Evolutionary conservation across 2,113 vertebrate genomes (phyloP).

Genomic region (Coptodon bakossiorum): DNA sequence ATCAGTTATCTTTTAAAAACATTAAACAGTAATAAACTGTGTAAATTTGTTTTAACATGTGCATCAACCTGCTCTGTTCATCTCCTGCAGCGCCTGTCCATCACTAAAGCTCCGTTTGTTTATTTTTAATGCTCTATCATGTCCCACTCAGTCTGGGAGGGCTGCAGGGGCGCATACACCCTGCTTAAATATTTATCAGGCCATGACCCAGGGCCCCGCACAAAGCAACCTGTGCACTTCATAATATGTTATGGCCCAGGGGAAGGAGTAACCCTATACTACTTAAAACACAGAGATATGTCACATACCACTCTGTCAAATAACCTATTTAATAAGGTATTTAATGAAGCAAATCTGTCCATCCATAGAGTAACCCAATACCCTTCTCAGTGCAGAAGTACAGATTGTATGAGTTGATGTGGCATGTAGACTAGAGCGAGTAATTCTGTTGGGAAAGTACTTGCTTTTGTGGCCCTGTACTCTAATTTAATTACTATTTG

Average conservation of each 20-base stretch:
- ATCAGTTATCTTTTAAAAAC: background rate
- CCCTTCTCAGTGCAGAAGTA: background rate
- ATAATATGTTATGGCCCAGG: slow-evolving; percentile 40
- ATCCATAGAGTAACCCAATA: slow-evolving; percentile 44
- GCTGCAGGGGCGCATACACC: slow-evolving; percentile 31
- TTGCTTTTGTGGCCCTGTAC: background rate
- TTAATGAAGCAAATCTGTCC: slow-evolving; percentile 55
- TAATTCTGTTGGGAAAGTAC: background rate
- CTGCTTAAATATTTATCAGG: slow-evolving; percentile 70
- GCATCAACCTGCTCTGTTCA: background rate
- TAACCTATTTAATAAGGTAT: slow-evolving; percentile 57
- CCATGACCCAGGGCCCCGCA: slow-evolving; percentile 51
- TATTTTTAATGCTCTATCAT: slow-evolving; percentile 48
- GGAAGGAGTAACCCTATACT: slow-evolving; percentile 52
- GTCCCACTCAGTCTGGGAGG: slow-evolving; percentile 46
- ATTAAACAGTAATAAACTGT: background rate
- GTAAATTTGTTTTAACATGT: background rate
- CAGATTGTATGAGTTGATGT: background rate
- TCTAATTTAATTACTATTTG: background rate
- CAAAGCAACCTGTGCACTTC: slow-evolving; percentile 46
- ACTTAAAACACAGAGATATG: slow-evolving; percentile 65
- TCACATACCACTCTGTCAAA: slow-evolving; percentile 58
- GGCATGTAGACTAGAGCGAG: background rate
- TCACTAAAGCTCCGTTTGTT: slow-evolving; percentile 26
- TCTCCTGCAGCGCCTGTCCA: background rate